phyloP scores from a whole-genome alignment of 2,113 vertebrate genomes.

The Corythornis vintsioides region DNA sequence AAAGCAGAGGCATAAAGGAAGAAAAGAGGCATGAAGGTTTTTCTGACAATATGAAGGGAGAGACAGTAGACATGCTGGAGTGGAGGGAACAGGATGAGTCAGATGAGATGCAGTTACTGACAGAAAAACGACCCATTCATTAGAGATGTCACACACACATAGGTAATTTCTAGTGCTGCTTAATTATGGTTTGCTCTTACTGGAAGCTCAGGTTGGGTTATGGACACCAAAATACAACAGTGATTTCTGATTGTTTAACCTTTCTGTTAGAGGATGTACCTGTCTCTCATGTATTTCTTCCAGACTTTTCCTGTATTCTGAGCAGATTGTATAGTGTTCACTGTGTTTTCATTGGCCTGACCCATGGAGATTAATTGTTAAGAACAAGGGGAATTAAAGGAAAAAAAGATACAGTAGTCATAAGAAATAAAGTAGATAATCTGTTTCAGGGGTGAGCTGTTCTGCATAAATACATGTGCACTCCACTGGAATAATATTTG shows the following conservation, averaged over 20 bases:
- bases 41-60: background rate
- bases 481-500: background rate
- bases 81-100: background rate
- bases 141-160: background rate
- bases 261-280: background rate
- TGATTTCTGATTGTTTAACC: background rate
- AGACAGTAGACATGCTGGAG: background rate
- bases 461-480: background rate
- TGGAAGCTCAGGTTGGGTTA: background rate
- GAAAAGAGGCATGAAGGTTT: background rate
- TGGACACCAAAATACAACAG: background rate
- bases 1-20: background rate
- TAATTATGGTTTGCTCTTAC: background rate
- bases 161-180: background rate
- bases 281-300: background rate
- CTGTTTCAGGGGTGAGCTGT: background rate
- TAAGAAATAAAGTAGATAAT: background rate
- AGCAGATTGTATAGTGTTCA: background rate
- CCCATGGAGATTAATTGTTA: background rate
- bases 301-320: background rate
- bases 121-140: background rate
- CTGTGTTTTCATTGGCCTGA: background rate
- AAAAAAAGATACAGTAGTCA: background rate
- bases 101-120: background rate
- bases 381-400: background rate